These are phyloP conservation scores for Jaculus jaculus DNA, from an alignment of 2,113 vertebrate species.

Conservation along the genomic window DNA sequence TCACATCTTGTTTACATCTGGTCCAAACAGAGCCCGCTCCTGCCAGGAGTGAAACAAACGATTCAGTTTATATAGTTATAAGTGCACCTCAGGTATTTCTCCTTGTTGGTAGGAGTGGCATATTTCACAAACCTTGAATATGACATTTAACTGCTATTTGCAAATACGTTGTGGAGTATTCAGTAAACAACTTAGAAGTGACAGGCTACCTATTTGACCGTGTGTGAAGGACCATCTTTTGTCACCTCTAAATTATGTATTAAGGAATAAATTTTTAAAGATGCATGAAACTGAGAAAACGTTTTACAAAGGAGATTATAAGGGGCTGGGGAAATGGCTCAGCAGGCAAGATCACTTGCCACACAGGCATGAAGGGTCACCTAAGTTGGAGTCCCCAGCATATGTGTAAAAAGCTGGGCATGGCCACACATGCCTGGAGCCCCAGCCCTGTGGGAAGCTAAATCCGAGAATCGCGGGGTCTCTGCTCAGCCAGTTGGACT, in stretches of 20 bases:
- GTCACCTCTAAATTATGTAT: neutral
- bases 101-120: neutral
- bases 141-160: neutral
- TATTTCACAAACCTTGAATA: neutral
- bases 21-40: neutral
- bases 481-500: too few relatives aligned
- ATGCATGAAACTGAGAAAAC: neutral
- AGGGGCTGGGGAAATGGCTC: too few relatives aligned
- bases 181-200: neutral
- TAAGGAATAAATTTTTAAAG: neutral
- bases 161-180: conserved; percentile 1
- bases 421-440: too few relatives aligned
- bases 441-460: too few relatives aligned
- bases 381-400: too few relatives aligned
- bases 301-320: too few relatives aligned
- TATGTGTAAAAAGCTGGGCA: too few relatives aligned
- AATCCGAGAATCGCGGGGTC: too few relatives aligned
- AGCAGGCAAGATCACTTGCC: neutral
- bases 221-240: neutral
- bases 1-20: neutral
- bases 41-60: neutral
- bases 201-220: neutral
- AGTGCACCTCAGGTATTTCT: neutral
- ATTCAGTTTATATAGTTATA: neutral
- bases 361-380: too few relatives aligned